phyloP scores from a whole-genome alignment of 2,888 invertebrate species.

The Acanthopleura granulata region DNA sequence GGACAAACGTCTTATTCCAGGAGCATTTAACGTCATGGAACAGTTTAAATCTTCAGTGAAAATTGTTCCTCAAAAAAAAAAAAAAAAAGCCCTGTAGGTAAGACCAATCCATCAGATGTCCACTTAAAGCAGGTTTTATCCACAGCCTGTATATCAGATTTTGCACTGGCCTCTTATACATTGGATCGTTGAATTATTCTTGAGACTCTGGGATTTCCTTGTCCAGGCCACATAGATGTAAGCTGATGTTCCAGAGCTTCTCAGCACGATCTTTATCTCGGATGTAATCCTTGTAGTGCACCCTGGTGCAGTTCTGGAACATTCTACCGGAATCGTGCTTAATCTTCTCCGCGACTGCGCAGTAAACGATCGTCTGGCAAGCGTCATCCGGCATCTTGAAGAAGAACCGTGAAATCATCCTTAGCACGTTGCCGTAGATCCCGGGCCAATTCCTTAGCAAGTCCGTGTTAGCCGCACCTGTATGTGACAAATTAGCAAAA shows the following conservation, averaged over 20 bases:
- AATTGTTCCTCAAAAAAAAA: too few relatives aligned
- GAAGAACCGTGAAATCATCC: constrained; percentile 47
- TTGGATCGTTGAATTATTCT: too few relatives aligned
- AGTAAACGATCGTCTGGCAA: constrained; percentile 59
- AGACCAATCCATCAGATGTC: too few relatives aligned
- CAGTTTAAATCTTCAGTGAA: too few relatives aligned
- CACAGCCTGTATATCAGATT: too few relatives aligned
- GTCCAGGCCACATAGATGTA: constrained; percentile 45
- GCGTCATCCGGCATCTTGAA: constrained; percentile 62
- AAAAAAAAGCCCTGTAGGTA: too few relatives aligned
- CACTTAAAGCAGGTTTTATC: too few relatives aligned
- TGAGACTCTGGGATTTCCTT: background rate
- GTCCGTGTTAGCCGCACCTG: constrained; percentile 55
- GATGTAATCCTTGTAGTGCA: constrained; percentile 36
- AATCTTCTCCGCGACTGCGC: constrained; percentile 54
- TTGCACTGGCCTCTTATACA: too few relatives aligned
- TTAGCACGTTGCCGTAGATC: constrained; percentile 48
- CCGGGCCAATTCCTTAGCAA: constrained; percentile 58
- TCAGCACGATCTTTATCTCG: constrained; percentile 41
- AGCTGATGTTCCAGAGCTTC: constrained; percentile 51
- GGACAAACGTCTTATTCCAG: too few relatives aligned
- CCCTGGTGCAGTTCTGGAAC: constrained; percentile 48
- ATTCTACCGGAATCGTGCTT: constrained; percentile 51
- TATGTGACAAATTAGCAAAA: too few relatives aligned
- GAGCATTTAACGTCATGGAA: too few relatives aligned